phyloP scores from a whole-genome alignment of 2,888 invertebrate genomes.

The Tenthredo scrophulariae region DNA sequence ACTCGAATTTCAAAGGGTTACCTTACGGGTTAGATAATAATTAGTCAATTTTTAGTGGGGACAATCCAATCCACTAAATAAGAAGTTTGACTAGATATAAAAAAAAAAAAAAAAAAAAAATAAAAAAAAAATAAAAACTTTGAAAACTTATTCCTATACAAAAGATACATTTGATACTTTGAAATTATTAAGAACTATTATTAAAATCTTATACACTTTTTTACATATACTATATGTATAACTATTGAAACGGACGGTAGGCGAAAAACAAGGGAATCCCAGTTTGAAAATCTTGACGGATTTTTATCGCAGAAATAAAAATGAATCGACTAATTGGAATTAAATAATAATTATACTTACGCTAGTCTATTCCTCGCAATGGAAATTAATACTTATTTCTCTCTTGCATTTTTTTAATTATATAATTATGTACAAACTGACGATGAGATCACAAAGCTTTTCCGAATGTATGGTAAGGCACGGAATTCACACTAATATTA shows the following conservation, averaged over 20 bases:
- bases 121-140: neutral
- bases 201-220: neutral
- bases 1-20: neutral
- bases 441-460: constrained; percentile 45
- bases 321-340: neutral
- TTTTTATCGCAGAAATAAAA: neutral
- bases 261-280: neutral
- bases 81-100: constrained; percentile 41
- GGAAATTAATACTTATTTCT: neutral
- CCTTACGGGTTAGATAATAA: neutral
- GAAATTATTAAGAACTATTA: neutral
- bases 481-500: constrained; percentile 31
- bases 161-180: neutral
- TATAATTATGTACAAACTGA: constrained; percentile 6
- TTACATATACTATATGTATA: neutral
- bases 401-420: neutral
- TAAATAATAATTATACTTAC: neutral
- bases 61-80: neutral
- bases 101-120: neutral
- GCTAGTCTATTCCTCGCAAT: neutral
- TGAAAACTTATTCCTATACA: neutral
- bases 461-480: constrained; percentile 48
- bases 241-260: neutral
- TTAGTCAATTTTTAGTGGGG: neutral
- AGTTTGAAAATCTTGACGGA: neutral